These are phyloP conservation scores for Dermatophagoides farinae DNA, from an alignment of 1,140 invertebrate genomes.

Conservation along the genomic window DNA sequence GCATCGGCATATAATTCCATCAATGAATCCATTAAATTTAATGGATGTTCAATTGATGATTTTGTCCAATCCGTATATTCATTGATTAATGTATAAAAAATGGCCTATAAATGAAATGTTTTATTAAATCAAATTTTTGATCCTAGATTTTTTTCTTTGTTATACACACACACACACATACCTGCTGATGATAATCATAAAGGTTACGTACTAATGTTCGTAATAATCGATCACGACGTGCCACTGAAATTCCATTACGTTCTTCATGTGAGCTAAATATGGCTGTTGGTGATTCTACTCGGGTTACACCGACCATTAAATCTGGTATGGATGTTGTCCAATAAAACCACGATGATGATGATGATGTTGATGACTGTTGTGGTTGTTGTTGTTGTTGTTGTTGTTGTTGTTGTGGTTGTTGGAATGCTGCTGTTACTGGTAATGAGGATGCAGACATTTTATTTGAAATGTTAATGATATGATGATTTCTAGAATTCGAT, in stretches of 20 bases:
- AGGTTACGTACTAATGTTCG: slow-evolving; percentile 62
- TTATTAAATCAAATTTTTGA: background rate
- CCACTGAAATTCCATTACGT: slow-evolving; percentile 59
- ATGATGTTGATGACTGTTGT: no score
- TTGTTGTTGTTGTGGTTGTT: background rate
- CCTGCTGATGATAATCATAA: slow-evolving; percentile 20
- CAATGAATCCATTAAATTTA: slow-evolving; percentile 36
- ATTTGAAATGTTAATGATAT: background rate
- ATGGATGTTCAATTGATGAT: slow-evolving; percentile 47
- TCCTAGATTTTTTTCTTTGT: background rate
- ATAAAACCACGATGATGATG: background rate
- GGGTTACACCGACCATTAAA: slow-evolving; percentile 81
- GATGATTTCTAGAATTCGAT: background rate
- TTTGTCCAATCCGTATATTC: slow-evolving; percentile 83
- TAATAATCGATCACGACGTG: slow-evolving; percentile 68
- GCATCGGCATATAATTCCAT: slow-evolving; percentile 31
- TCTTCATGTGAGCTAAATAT: slow-evolving; percentile 72
- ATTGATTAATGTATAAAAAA: slow-evolving; percentile 80
- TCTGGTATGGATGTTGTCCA: slow-evolving; percentile 30
- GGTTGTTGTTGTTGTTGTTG: no score
- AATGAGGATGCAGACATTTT: background rate
- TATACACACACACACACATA: slow-evolving; percentile 8
- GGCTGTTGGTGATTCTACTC: slow-evolving; percentile 61
- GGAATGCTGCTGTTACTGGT: background rate
- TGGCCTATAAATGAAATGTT: slow-evolving; percentile 35